These are phyloP conservation scores for Actinopyga echinites DNA, from an alignment of 53 echinoderm and acorn worm genomes.

Conservation along the genomic window DNA sequence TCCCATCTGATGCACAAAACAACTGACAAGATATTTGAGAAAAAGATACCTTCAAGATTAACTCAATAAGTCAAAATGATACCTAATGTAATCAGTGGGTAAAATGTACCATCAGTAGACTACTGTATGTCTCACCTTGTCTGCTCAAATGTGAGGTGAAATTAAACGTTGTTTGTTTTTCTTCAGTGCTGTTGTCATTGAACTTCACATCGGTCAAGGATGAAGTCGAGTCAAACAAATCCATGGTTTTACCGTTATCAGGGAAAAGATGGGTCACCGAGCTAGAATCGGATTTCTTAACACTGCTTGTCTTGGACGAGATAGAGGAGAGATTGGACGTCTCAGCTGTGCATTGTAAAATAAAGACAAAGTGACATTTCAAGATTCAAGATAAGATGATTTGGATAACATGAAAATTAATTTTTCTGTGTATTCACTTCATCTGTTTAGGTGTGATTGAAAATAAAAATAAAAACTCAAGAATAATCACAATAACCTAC, in stretches of 20 bases:
- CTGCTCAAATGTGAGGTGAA: conserved; percentile 37
- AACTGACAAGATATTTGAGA: too few relatives aligned
- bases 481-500: too few relatives aligned
- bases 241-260: conserved; percentile 63
- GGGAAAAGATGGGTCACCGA: background rate
- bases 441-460: too few relatives aligned
- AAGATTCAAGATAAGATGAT: too few relatives aligned
- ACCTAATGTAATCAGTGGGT: too few relatives aligned
- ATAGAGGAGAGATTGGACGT: background rate
- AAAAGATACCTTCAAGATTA: too few relatives aligned
- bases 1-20: too few relatives aligned
- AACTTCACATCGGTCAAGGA: conserved; percentile 19
- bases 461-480: too few relatives aligned
- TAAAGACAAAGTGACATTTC: background rate
- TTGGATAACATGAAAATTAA: too few relatives aligned
- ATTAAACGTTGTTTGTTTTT: conserved; percentile 44
- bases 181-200: background rate
- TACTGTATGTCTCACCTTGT: conserved; percentile 43
- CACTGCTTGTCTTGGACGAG: conserved; percentile 27
- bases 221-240: conserved; percentile 75
- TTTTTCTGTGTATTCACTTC: too few relatives aligned
- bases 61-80: too few relatives aligned
- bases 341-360: background rate
- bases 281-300: conserved; percentile 10
- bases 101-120: background rate